Evolutionary conservation across 2,797 vertebrate genomes (phyloP).

Genomic region (Sebastes cheni): DNA sequence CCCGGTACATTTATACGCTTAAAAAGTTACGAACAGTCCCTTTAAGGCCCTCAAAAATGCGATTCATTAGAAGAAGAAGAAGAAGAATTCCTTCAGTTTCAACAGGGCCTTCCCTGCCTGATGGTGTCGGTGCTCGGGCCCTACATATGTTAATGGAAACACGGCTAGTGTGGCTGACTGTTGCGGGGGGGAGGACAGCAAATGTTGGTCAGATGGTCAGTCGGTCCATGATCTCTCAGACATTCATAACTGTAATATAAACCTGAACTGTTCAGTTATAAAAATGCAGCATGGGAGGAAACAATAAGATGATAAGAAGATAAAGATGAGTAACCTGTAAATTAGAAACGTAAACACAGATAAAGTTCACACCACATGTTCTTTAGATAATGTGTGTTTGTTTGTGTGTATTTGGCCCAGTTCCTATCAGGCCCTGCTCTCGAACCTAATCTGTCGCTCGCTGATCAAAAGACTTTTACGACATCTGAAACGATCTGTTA

Average conservation of each 20-base stretch:
- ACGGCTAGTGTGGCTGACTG: background rate
- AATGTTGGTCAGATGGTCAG: background rate
- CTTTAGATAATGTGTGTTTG: background rate
- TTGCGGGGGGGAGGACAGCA: background rate
- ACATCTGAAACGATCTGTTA: constrained; percentile 13
- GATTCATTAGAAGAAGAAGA: too few species aligned
- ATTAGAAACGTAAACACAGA: background rate
- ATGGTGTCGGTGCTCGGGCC: too few species aligned
- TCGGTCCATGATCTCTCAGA: background rate
- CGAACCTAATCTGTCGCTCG: constrained; percentile 37
- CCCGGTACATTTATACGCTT: too few species aligned
- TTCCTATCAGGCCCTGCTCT: constrained; percentile 15
- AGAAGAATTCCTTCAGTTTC: too few species aligned
- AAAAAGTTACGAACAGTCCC: too few species aligned
- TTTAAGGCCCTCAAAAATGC: too few species aligned
- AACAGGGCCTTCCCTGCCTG: too few species aligned
- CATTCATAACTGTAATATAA: background rate
- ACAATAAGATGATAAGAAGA: background rate
- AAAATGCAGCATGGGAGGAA: background rate
- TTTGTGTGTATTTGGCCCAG: background rate
- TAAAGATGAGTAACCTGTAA: background rate
- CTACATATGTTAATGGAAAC: too few species aligned
- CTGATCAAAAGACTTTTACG: constrained; percentile 65
- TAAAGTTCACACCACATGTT: too few species aligned
- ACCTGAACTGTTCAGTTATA: background rate